Evolutionary conservation across 37 sponge, comb jelly and placozoan species (phyloP), one percentile per base, ranked within the genome.

Genomic region (Cladorhizidae sp.): DNA sequence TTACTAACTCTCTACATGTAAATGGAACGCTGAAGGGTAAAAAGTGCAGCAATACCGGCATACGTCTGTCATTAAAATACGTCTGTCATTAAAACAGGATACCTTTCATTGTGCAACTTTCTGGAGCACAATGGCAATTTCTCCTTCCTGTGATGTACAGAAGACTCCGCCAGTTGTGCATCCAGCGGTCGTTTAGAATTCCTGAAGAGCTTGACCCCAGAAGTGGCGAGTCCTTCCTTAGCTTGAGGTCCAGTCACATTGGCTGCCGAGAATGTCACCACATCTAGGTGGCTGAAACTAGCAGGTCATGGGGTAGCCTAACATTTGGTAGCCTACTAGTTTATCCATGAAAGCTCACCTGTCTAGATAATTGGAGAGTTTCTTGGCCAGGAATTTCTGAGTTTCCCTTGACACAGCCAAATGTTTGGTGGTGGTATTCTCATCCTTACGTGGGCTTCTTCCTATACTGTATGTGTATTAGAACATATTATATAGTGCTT

Each of bases 321-420:
- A 59, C 6, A 12, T 59, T 12, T 17, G 8, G 61, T 26, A n/a
- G 28, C 61, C 3, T 28, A 5, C 61, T 28, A 5, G 49, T 9
- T 9, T 45, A 45, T 5, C 49, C 49, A n/a, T n/a, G n/a, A n/a
- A n/a, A 54, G 12, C 17, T 41, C 71, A 82, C 83, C 74, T 82
- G 61, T 82, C 83, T 6, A 82, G 50, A 49, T n/a, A 40, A 18
- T 82, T 49, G 38, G 74, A 26, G 18, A 82, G 74, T 12, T 82
- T 82, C 74, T 73, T 73, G 40, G 83, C 73, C 5, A 82, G 22
- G 62, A 73, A 82, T 15, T 58, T 64, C 52, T 82, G 83, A 12
- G 43, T 63, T 0, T 80, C 80, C 32, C 14, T 57, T 23, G 80
- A 82, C 31, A 73, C 69, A 5, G 59, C 5, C 31, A 65, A 65